These are phyloP conservation scores for Bombus turneri DNA, from an alignment of 1,140 invertebrate genomes.

Conservation along the genomic window DNA sequence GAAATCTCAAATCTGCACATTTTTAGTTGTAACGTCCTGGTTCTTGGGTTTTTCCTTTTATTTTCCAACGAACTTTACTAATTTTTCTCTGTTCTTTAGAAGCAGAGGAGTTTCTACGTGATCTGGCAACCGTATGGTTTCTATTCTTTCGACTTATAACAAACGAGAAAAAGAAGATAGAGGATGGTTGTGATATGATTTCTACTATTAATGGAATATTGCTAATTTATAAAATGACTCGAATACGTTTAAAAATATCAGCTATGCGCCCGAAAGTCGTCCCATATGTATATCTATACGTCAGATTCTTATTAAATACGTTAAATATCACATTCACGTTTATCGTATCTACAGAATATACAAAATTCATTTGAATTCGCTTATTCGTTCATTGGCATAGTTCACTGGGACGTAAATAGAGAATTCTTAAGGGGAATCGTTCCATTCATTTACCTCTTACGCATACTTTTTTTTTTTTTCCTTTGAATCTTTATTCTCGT, in stretches of 20 bases:
- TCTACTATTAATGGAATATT: neutral
- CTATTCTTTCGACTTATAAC: no score
- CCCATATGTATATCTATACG: constrained; percentile 54
- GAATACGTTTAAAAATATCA: constrained; percentile 12
- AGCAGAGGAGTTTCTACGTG: neutral
- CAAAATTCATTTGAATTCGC: constrained; percentile 59
- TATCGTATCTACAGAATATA: constrained; percentile 79
- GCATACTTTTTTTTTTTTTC: neutral
- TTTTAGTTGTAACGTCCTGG: neutral
- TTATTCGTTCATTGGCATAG: constrained; percentile 16
- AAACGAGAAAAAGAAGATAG: neutral
- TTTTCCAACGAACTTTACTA: neutral
- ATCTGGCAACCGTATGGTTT: no score
- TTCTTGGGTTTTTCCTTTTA: neutral
- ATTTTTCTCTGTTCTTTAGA: neutral
- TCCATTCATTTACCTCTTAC: neutral
- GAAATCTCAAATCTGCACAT: neutral
- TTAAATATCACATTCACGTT: constrained; percentile 79
- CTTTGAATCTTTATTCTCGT: neutral
- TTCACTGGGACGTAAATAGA: constrained; percentile 44
- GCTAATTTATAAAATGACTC: neutral
- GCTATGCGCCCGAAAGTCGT: constrained; percentile 25
- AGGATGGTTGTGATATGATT: neutral
- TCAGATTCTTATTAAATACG: constrained; percentile 73
- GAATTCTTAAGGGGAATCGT: constrained; percentile 10